Conservation (phyloP, 2,797 vertebrate species). For the Garrulus glandarius region DNA sequence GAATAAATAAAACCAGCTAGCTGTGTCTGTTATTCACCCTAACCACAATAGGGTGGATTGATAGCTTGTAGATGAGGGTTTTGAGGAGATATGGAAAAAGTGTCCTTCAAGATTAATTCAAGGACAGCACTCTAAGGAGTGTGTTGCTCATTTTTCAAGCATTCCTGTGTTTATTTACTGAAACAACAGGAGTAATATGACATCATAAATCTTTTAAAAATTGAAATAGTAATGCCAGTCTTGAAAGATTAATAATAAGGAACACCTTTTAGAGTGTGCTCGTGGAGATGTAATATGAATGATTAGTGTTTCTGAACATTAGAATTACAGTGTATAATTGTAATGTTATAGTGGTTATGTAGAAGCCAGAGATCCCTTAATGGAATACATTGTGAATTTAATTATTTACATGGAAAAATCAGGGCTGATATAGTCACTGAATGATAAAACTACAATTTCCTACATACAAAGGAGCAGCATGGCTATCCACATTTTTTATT, state of each 20-base stretch:
- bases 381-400: slow-evolving; percentile 18
- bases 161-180: slow-evolving; percentile 54
- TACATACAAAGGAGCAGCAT: not conserved
- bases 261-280: slow-evolving; percentile 40
- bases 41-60: not conserved
- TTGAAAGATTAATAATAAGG: slow-evolving; percentile 71
- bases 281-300: slow-evolving; percentile 57
- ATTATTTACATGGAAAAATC: slow-evolving; percentile 43
- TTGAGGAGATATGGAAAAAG: slow-evolving; percentile 12
- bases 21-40: not conserved
- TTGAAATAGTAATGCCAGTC: slow-evolving; percentile 61
- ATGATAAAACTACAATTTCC: not conserved
- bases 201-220: slow-evolving; percentile 65
- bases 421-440: not conserved
- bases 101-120: slow-evolving; percentile 50
- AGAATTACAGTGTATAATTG: slow-evolving; percentile 57
- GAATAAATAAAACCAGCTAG: slow-evolving; percentile 15
- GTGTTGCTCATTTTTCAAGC: slow-evolving; percentile 52
- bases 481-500: not conserved
- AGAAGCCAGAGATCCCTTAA: slow-evolving; percentile 38
- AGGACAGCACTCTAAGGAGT: slow-evolving; percentile 31
- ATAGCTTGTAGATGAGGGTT: not conserved
- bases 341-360: slow-evolving; percentile 9
- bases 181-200: slow-evolving; percentile 50
- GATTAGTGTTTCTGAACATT: slow-evolving; percentile 64